Evolutionary conservation across 2,113 vertebrate species (phyloP).

Genomic region (Budorcas taxicolor): DNA sequence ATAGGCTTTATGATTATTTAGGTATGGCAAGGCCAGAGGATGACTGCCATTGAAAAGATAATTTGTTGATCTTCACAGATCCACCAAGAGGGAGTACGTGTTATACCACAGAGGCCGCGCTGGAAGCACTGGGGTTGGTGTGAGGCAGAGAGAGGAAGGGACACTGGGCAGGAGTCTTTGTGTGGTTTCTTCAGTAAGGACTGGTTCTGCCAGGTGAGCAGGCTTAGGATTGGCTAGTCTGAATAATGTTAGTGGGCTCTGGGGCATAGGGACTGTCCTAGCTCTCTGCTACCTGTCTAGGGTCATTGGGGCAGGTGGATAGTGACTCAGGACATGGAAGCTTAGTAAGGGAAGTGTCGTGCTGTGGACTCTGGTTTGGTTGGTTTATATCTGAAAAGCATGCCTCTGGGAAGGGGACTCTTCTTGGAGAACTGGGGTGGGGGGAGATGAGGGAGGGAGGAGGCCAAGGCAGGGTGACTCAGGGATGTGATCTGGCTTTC

Average conservation of each 20-base stretch:
- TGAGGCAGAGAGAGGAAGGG: background rate
- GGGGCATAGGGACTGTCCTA: background rate
- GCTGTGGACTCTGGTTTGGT: background rate
- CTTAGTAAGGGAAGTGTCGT: background rate
- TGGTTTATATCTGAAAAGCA: background rate
- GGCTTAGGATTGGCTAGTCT: background rate
- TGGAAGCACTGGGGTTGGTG: background rate
- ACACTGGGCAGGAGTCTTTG: background rate
- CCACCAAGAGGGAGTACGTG: background rate
- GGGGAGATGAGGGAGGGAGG: background rate
- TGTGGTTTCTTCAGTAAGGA: background rate
- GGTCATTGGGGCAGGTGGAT: background rate
- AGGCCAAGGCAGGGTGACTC: background rate
- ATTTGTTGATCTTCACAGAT: background rate
- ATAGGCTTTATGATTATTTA: background rate
- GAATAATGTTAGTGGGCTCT: background rate
- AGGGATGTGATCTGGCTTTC: background rate
- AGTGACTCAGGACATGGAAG: background rate
- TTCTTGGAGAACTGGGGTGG: background rate
- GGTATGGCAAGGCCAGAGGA: background rate
- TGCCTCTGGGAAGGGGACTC: background rate
- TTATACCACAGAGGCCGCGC: accelerated
- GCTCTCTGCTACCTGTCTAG: background rate
- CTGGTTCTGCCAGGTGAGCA: background rate
- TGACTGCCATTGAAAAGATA: background rate